Conservation (phyloP, 2,113 vertebrate genomes). For the Gnathonemus longibarbis region DNA sequence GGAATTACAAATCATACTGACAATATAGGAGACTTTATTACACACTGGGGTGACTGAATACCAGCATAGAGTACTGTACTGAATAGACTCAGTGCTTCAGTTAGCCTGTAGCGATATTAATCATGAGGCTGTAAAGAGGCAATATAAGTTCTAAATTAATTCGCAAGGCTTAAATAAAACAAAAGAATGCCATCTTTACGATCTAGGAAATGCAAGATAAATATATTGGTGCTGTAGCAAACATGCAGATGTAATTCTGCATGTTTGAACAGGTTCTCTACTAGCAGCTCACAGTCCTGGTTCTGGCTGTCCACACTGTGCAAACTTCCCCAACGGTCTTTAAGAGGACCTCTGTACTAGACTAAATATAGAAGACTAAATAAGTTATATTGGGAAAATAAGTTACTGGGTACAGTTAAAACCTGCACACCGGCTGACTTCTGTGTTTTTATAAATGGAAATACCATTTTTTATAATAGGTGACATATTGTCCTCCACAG, state of each 20-base stretch:
- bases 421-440: neutral
- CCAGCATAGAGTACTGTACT: neutral
- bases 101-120: neutral
- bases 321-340: neutral
- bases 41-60: neutral
- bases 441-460: neutral
- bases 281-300: neutral
- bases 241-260: neutral
- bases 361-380: neutral
- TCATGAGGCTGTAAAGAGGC: neutral
- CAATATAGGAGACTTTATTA: neutral
- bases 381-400: neutral
- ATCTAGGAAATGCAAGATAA: neutral
- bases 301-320: neutral
- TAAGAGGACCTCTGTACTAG: neutral
- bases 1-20: neutral
- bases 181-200: neutral
- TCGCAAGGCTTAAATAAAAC: neutral
- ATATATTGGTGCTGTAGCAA: neutral
- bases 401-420: conserved; percentile 1
- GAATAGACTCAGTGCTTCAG: neutral
- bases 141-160: neutral
- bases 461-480: neutral
- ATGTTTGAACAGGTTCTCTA: neutral
- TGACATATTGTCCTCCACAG: neutral